Base-by-base conservation (phyloP, 2,113 vertebrate species). In the Boulengeromyrus knoepffleri region DNA sequence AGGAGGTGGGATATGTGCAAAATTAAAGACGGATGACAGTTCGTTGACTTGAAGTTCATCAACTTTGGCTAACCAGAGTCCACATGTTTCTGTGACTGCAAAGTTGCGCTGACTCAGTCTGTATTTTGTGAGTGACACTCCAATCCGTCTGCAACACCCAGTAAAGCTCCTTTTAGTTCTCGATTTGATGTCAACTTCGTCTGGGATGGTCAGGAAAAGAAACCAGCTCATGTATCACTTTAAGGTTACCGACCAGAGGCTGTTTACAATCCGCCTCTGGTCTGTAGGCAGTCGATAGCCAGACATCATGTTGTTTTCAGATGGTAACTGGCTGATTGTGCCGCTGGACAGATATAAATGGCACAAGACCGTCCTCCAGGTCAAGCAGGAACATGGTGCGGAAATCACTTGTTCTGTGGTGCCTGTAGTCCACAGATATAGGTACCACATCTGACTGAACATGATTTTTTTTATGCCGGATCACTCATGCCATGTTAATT, bases 271-370 rank as follows among this genome's bases (percentile, higher is more conserved):
- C 15, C 36, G 74, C 74, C 74, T 85, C 45, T 85, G 83, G 39
- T 85, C 83, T 85, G 39, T n/a, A 85, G 83, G 83, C 45, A 47
- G 83, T 46, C 83, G 9, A 85, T 39, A 45, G 45, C 83, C 39
- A 85, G 24, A 85, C 83, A 85, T 46, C 24, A 85, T 47, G 83
- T 85, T 47, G 39, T 85, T 85, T 85, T 47, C 83, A 85, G 83
- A 45, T 85, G 83, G 83, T 85, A 10, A 85, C 45, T 39, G 74
- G 74, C 36, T 17, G 36, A 80, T 80, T 80, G n/a, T 85, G 39
- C 45, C 39, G 0, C 39, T 85, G 83, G 83, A 85, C 45, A 85
- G 83, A n/a, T 46, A 85, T 47, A 85, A 47, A 85, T 85, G 83
- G 36, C 36, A 17, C 13, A 5, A 2, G 74, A 42, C 36, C 5